Base-by-base conservation (phyloP, 1,140 invertebrate genomes). In the Bombus breviceps region DNA sequence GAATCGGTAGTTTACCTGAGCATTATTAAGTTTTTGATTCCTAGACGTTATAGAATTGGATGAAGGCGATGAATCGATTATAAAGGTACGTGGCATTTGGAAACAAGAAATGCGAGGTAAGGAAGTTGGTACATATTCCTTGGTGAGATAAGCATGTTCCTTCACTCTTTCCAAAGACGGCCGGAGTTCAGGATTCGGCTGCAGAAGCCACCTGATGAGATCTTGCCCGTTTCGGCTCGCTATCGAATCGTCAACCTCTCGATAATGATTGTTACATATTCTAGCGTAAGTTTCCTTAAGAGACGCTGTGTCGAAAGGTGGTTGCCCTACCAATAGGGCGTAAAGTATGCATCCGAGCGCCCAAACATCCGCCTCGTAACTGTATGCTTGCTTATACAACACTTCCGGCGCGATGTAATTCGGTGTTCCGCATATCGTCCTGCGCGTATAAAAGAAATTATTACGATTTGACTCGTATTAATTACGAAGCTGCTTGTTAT, bases 331-430 rank as follows among this genome's bases (percentile, higher is more conserved):
- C 32, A 97, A 92, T 84, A 97, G 91, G 6, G 97, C 97, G 91
- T 97, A 96, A 89, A 96, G 93, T 72, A 96, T 96, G 88, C 96
- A 97, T 22, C 97, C 97, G 37, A 97, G 92, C 9, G 97, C 97
- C 97, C 97, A 97, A 34, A 97, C 95, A 93, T 97, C 97, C 9
- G 97, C 97, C 92, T 97, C 96, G 93, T 96, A 97, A 85, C 96
- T 96, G 93, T 97, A 97, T 15, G 97, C 96, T 89, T 96, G 95
- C 90, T 97, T 97, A 79, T 96, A 96, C 28, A 97, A 92, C 6
- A 97, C 97, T 93, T 97, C 97, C 62, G 97, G 97, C 8, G 97
- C 97, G 87, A 97, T 97, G 92, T 97, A 97, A 92, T 97, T 97
- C 13, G 97, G 97, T 28, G 97, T 97, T 43, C 97, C 97, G 95